A percentile compares a stretch with the other conserved stretches of the same genome.
phyloP scores from a whole-genome alignment of 2,888 invertebrate genomes.

The Nemoura dubitans region DNA sequence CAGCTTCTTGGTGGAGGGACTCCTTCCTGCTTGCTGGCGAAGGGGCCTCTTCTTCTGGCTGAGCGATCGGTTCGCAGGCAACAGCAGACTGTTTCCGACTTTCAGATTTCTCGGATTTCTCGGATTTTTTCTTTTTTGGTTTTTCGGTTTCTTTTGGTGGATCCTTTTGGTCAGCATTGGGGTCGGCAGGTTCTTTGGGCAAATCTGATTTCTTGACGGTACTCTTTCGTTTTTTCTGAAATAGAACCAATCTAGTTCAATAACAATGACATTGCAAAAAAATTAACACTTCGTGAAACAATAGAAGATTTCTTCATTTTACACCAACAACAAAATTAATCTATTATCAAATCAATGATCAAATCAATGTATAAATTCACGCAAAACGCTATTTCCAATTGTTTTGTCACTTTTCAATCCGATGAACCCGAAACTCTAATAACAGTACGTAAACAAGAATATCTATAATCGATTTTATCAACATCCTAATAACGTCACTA shows the following conservation, averaged over 20 bases:
- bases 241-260: background rate
- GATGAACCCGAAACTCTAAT: background rate
- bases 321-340: background rate
- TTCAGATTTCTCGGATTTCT: background rate
- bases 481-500: background rate
- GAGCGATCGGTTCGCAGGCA: background rate
- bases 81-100: background rate
- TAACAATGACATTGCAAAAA: too few relatives aligned
- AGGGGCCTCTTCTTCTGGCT: background rate
- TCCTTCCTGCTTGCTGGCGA: slow-evolving; percentile 2
- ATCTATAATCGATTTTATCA: background rate
- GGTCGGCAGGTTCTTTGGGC: slow-evolving; percentile 22
- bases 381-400: background rate
- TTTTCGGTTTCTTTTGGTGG: slow-evolving; percentile 25
- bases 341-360: background rate
- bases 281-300: too few relatives aligned
- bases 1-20: background rate
- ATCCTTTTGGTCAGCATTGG: background rate
- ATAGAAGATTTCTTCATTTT: background rate
- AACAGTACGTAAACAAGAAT: background rate
- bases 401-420: background rate
- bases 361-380: too few relatives aligned
- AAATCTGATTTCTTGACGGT: slow-evolving; percentile 43
- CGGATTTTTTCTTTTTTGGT: slow-evolving; percentile 27
- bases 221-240: slow-evolving; percentile 45